Conservation (phyloP, 2,113 vertebrate species). For the Fulica atra region DNA sequence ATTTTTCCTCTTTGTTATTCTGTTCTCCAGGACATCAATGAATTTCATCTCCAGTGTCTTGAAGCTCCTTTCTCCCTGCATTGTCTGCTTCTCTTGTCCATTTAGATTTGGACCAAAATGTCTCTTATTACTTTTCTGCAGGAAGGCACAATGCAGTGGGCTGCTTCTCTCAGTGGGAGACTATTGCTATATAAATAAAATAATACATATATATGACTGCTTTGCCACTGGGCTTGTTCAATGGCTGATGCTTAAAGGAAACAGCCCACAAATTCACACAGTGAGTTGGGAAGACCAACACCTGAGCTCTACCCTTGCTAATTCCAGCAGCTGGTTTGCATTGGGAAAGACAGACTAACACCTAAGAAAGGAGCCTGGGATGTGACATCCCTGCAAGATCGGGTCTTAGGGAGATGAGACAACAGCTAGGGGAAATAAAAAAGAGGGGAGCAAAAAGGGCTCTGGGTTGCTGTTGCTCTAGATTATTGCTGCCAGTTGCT, state of each 20-base stretch:
- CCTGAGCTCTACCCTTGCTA: neutral
- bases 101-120: neutral
- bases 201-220: neutral
- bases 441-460: neutral
- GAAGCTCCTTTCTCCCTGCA: neutral
- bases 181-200: constrained; percentile 1
- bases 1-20: neutral
- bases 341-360: neutral
- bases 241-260: neutral
- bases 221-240: neutral
- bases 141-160: neutral
- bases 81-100: neutral
- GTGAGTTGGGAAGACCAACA: neutral
- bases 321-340: neutral
- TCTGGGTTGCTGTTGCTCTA: neutral
- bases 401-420: neutral
- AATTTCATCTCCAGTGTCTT: neutral
- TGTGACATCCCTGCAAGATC: neutral
- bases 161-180: neutral
- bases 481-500: neutral
- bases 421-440: neutral
- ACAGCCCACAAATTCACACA: neutral
- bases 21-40: neutral
- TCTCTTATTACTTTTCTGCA: neutral
- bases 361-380: neutral